Evolutionary conservation across 2,888 invertebrate genomes (phyloP), one percentile per base, ranked within the genome.

Genomic region (Torymus auratus): DNA sequence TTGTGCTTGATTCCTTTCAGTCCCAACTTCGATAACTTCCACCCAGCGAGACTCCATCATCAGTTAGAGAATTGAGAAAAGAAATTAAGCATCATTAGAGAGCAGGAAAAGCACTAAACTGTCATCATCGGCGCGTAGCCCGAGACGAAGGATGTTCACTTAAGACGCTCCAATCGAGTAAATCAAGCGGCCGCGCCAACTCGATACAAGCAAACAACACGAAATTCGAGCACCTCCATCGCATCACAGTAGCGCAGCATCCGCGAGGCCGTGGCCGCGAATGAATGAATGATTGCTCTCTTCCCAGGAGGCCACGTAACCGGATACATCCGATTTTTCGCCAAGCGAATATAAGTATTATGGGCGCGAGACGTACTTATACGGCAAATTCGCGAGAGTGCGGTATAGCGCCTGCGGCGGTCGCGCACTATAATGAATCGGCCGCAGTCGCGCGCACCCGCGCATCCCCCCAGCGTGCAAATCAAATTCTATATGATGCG

Each of bases 121-220:
- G 14, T 10, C 41, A 74, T 73, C 41, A 41, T n/a, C 62, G 50
- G 74, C 52, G n/a, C 41, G 41, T 41, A 41, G 41, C 17, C 75
- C 55, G 17, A 69, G 69, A 70, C 41, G 41, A 67, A 76, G 80
- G 80, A 80, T 80, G 80, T 72, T 23, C 80, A 76, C 76, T 80
- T 80, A 72, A 80, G 71, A 72, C 55, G 61, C 53, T 52, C 61
- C 52, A 65, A 64, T 65, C 64, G 12, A 64, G 64, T 56, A 71
- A 78, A 78, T 72, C 11, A 65, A 60, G 58, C 62, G 15, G 41
- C 58, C 56, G 72, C 15, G 50, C 55, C 62, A 76, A 76, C 67
- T 67, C 62, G 61, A 80, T 60, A 61, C n/a, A n/a, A n/a, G 50
- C 61, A 13, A 61, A 67, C 41, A 41, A 41, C 23, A 17, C 62